Evolutionary conservation across 2,888 invertebrate species (phyloP), one percentile per base, ranked within the genome.

Genomic region (Agriopis leucophaearia): DNA sequence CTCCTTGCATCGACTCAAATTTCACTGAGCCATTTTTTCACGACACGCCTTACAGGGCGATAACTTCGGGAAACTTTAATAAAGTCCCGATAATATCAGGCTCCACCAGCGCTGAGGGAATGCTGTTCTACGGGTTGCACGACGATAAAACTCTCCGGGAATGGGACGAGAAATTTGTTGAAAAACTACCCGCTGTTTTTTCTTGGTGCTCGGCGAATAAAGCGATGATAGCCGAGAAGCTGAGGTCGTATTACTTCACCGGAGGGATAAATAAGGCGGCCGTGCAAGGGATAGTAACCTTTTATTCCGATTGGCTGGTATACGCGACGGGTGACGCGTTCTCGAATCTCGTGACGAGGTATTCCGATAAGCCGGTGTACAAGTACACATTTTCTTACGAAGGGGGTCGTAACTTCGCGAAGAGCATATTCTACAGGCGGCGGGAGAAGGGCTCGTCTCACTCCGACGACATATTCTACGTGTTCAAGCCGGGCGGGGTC

Each of bases 381-480:
- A 88, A 85, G 67, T 93, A 93, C 69, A 76, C 89, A 63, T 92
- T 93, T 70, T 77, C 87, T 0, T 92, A 91, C 68, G 83, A 87
- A 65, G 93, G 93, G 3, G 79, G 73, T 15, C 82, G 93, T 16
- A 91, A 92, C 69, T 89, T 89, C 45, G 88, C 86, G 0, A 91
- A 86, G 68, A 66, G 71, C 0, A 48, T 89, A 0, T 84, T 88
- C 8, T 85, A 87, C 0, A 62, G 70, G 5, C 63, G 1, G 42
- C 78, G 4, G 64, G 69, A 0, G 62, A 68, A 69, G 2, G 91
- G 90, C 0, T 87, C 90, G 0, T 83, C 89, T 0, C 94, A 94
- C 70, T 83, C 88, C 0, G 94, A 91, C 56, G 94, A 94, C 63
- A 66, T 92, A 12, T 92, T 93, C 79, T 94, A 94, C 79, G 64